phyloP scores from a whole-genome alignment of 2,888 invertebrate species.

The Diarsia dahlii region DNA sequence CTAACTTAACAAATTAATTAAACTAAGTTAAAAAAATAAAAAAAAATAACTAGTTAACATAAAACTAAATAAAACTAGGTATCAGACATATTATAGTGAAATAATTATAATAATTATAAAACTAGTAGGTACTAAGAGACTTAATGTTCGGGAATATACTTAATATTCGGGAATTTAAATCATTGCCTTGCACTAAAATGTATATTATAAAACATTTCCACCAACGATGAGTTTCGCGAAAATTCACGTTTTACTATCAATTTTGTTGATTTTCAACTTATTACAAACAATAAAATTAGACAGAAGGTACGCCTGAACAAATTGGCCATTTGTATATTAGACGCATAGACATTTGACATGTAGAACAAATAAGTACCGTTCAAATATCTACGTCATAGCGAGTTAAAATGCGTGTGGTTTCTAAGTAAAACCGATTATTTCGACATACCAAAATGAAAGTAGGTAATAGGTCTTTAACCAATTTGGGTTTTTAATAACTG shows the following conservation, averaged over 20 bases:
- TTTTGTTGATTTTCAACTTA: conserved; percentile 21
- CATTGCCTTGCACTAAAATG: not conserved
- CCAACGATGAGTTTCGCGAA: conserved; percentile 1
- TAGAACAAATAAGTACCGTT: conserved; percentile 63
- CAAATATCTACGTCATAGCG: conserved; percentile 47
- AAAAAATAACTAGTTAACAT: too few species aligned
- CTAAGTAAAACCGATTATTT: conserved; percentile 49
- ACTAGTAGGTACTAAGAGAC: too few species aligned
- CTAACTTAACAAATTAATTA: too few species aligned
- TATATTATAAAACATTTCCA: not conserved
- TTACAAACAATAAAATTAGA: conserved; percentile 14
- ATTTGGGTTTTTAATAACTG: conserved; percentile 62
- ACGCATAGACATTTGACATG: conserved; percentile 34
- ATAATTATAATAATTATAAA: too few species aligned
- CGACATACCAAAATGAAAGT: conserved; percentile 66
- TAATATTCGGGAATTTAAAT: too few species aligned
- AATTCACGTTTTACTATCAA: not conserved
- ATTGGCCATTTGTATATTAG: conserved; percentile 20
- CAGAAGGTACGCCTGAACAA: conserved; percentile 19
- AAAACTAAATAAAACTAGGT: too few species aligned
- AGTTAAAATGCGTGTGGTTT: conserved; percentile 55
- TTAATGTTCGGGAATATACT: too few species aligned
- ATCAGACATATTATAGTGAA: too few species aligned
- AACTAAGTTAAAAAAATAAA: too few species aligned
- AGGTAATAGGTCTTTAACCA: conserved; percentile 66